Conservation (phyloP, 2,888 invertebrate genomes). For the Trichopria drosophilae region DNA sequence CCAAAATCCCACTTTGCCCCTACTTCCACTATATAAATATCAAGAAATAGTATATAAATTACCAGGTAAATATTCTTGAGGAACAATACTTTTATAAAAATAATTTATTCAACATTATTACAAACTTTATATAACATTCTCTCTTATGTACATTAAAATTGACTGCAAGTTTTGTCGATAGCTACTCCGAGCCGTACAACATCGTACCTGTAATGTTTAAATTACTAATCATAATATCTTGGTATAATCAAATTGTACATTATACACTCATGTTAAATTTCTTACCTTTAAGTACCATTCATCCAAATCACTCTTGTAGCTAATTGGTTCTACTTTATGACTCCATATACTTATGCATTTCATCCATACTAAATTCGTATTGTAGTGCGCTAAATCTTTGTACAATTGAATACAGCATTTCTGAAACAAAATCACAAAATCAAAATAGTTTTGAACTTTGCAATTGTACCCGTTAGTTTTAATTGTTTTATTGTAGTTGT, state of each 20-base stretch:
- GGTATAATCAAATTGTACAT: neutral
- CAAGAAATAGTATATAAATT: too few relatives aligned
- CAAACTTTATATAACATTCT: slow-evolving; percentile 19
- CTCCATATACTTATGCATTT: slow-evolving; percentile 52
- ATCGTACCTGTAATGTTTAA: slow-evolving; percentile 31
- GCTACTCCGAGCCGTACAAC: slow-evolving; percentile 35
- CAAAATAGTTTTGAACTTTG: slow-evolving; percentile 8
- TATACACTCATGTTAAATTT: slow-evolving; percentile 5
- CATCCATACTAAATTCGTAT: slow-evolving; percentile 56
- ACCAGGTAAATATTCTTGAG: too few relatives aligned
- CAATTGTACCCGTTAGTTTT: neutral
- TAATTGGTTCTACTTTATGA: slow-evolving; percentile 35
- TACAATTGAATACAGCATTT: slow-evolving; percentile 62
- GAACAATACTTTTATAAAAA: too few relatives aligned
- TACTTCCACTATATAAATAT: too few relatives aligned
- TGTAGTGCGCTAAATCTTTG: slow-evolving; percentile 59
- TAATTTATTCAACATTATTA: too few relatives aligned
- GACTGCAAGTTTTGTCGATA: slow-evolving; percentile 44
- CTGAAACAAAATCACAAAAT: slow-evolving; percentile 49
- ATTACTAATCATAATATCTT: neutral
- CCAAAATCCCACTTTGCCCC: too few relatives aligned
- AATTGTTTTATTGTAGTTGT: slow-evolving; percentile 24
- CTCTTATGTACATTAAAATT: slow-evolving; percentile 43
- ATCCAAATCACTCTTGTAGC: slow-evolving; percentile 34
- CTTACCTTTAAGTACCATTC: slow-evolving; percentile 40